Evolutionary conservation across 1,140 invertebrate species (phyloP), one percentile per base, ranked within the genome.

Genomic region (Magallana angulata): DNA sequence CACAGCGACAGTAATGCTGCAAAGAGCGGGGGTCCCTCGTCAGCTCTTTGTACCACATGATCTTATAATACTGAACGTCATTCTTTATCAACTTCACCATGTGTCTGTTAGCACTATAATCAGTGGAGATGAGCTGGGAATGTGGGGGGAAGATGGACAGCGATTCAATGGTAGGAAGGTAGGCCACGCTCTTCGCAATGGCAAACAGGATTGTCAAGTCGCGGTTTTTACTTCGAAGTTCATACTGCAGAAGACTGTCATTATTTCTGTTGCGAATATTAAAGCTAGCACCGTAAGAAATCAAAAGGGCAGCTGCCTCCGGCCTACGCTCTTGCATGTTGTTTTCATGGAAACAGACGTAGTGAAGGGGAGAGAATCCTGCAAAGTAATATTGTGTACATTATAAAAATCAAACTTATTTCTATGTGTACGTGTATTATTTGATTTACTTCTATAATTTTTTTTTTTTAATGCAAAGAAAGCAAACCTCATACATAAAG

Each of bases 301-400:
- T 93, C 3, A 94, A 82, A 76, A 94, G 89, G 8, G 90, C 91
- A 0, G 93, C 93, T 62, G 91, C 91, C 80, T 93, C 91, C n/a
- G 93, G 92, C 9, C 93, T 87, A 18, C 93, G 76, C 12, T 92
- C 91, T 48, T 92, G 91, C 71, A 87, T 85, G 7, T 82, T 86
- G 18, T 91, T 88, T 12, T 93, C 93, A 88, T 90, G 91, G 83
- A 94, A 94, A 88, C 92, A 91, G 1, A 92, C 93, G 88, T 94
- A 94, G 80, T 94, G 93, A n/a, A 94, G 87, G 7, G 94, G 93
- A 9, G 91, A 90, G 16, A 90, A 89, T 18, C 90, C 93, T 94
- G 18, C 18, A 18, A 18, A 64, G 62, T 16, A 64, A 16, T 48
- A 48, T 48, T 48, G 62, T 64, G 18, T 64, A 18, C 7, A 64